Evolutionary conservation across 1,140 invertebrate species (phyloP), one percentile per base, ranked within the genome.

Genomic region (Cotesia vestalis): DNA sequence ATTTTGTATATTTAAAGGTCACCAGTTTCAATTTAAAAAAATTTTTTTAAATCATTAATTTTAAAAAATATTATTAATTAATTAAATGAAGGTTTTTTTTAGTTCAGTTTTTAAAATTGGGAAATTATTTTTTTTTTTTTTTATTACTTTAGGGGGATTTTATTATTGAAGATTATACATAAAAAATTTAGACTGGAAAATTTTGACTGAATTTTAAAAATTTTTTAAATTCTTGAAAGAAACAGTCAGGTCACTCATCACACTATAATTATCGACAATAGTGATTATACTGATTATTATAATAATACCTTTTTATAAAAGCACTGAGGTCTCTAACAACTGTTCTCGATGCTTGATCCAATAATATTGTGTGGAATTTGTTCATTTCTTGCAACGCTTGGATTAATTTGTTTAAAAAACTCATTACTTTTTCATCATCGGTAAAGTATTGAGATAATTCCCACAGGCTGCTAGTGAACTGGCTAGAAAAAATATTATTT

Each of bases 291-390:
- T 63, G 1, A n/a, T 17, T 35, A 63, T 67, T 68, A 57, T n/a
- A 68, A 35, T 55, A 89, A 90, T 89, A 94, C 93, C 91, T 91
- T 90, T 94, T 96, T 27, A 97, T 90, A 84, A 98, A 97, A 74
- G 91, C 90, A 70, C 90, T 93, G 73, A 98, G 89, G 89, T 96
- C 96, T 86, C 95, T 96, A 14, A 95, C 88, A 66, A 98, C 91
- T 69, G 95, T 95, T 79, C 95, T 89, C 53, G 94, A 94, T 8
- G 95, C 94, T 87, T 97, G 96, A 84, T 98, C 96, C 76, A 97
- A 85, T 34, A 98, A 87, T 74, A 94, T 97, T 5, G 92, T 92
- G 77, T 96, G 95, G 83, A 95, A 97, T 82, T 97, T 97, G 80
- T 94, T 93, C 91, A 96, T 94, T 88, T 96, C 94, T 88, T 94